Percentiles rank a stretch among this genome's conserved stretches.
Evolutionary conservation across 2,888 invertebrate species (phyloP).

Genomic region (Prenolepis imparis): DNA sequence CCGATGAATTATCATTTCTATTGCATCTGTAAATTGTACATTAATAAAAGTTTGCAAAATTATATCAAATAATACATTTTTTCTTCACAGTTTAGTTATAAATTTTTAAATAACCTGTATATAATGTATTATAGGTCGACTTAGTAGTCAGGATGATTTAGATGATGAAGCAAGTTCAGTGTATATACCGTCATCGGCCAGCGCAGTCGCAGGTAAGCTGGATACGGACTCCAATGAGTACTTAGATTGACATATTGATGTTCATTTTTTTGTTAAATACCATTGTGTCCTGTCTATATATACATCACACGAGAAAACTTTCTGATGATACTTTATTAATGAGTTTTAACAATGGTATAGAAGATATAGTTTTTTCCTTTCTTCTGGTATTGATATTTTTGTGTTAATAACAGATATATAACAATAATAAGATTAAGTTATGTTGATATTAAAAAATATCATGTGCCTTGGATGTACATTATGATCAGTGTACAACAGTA

Average conservation of each 20-base stretch:
- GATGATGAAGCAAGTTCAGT: conserved; percentile 92
- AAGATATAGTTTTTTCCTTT: conserved; percentile 12
- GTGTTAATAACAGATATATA: conserved; percentile 47
- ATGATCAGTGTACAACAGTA: background rate
- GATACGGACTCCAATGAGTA: conserved; percentile 86
- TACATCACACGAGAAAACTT: conserved; percentile 16
- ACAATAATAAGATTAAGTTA: conserved; percentile 12
- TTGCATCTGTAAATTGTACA: background rate
- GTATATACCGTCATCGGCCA: conserved; percentile 88
- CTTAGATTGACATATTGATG: conserved; percentile 86
- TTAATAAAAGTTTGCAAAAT: background rate
- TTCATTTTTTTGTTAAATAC: conserved; percentile 71
- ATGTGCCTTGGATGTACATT: conserved; percentile 35
- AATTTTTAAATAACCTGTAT: conserved; percentile 8
- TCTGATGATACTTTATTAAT: conserved; percentile 66
- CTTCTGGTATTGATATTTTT: conserved; percentile 60
- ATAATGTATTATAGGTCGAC: conserved; percentile 88
- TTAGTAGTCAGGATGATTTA: conserved; percentile 95
- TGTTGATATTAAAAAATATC: conserved; percentile 18
- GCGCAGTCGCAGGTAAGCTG: conserved; percentile 88
- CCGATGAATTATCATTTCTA: background rate
- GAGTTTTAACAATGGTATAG: conserved; percentile 59
- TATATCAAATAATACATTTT: background rate
- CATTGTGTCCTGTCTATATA: conserved; percentile 55
- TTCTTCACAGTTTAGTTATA: background rate